Conservation (phyloP, 1,140 invertebrate species). For the Semibalanus balanoides region DNA sequence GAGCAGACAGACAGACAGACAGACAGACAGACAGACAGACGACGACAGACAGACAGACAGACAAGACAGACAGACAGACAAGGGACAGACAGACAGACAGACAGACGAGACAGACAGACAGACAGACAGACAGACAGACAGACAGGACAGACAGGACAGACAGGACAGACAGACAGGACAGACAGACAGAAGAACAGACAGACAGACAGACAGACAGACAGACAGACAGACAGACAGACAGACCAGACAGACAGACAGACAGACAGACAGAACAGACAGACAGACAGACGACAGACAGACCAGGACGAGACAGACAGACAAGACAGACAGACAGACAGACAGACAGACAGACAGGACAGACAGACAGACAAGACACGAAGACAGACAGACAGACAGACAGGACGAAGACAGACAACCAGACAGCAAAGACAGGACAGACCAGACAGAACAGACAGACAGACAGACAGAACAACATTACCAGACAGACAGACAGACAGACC, state of each 20-base stretch:
- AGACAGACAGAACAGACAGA: too few species aligned
- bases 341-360: neutral
- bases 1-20: too few species aligned
- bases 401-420: neutral
- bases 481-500: neutral
- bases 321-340: neutral
- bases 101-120: too few species aligned
- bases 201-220: too few species aligned
- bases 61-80: too few species aligned
- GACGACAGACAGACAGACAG: too few species aligned
- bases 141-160: too few species aligned
- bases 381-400: slow-evolving; percentile 3
- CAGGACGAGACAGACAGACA: neutral
- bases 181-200: too few species aligned
- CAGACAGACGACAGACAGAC: neutral
- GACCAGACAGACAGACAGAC: neutral
- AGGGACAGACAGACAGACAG: too few species aligned
- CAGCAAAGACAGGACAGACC: slow-evolving; percentile 4
- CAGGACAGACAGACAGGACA: too few species aligned
- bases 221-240: neutral
- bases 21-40: too few species aligned
- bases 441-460: neutral
- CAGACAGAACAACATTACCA: neutral
- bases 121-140: too few species aligned
- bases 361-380: neutral